These are phyloP conservation scores for Chironex yamaguchii DNA, from an alignment of 30 jellyfish, hydroid and myxozoan genomes.

Conservation along the genomic window DNA sequence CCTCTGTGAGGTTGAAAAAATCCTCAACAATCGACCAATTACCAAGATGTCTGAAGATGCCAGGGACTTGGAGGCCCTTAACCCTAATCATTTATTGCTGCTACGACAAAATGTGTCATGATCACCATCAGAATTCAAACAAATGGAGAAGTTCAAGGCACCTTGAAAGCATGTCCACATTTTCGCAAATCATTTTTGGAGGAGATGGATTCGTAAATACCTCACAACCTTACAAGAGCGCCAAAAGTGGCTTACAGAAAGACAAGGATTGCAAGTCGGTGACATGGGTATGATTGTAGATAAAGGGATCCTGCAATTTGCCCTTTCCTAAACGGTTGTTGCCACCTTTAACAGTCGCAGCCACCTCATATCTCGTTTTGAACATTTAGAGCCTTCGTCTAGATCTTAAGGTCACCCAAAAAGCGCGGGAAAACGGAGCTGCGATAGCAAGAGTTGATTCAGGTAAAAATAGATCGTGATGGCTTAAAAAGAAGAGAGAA, in stretches of 20 bases:
- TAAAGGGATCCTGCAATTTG: too few species aligned
- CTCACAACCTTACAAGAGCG: slow-evolving; percentile 32
- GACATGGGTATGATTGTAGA: too few species aligned
- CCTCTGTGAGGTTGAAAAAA: slow-evolving; percentile 45
- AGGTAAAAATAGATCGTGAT: too few species aligned
- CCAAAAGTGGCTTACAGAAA: slow-evolving; percentile 22
- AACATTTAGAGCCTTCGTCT: too few species aligned
- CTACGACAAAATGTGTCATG: not conserved
- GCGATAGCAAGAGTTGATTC: too few species aligned
- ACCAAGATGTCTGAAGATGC: slow-evolving; percentile 52
- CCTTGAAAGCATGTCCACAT: slow-evolving; percentile 43
- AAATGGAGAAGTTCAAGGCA: not conserved
- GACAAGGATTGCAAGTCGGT: too few species aligned
- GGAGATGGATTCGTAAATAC: slow-evolving; percentile 42
- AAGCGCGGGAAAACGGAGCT: too few species aligned
- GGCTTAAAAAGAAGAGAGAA: too few species aligned
- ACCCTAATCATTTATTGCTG: slow-evolving; percentile 40
- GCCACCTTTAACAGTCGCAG: too few species aligned
- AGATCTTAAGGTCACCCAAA: too few species aligned
- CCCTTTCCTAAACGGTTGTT: too few species aligned
- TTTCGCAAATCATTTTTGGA: slow-evolving; percentile 37
- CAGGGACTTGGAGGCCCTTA: slow-evolving; percentile 19
- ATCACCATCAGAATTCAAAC: slow-evolving; percentile 23
- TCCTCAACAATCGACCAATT: slow-evolving; percentile 46
- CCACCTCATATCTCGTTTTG: too few species aligned